Base-by-base conservation (phyloP, 2,113 vertebrate genomes). In the Nothoprocta perdicaria region DNA sequence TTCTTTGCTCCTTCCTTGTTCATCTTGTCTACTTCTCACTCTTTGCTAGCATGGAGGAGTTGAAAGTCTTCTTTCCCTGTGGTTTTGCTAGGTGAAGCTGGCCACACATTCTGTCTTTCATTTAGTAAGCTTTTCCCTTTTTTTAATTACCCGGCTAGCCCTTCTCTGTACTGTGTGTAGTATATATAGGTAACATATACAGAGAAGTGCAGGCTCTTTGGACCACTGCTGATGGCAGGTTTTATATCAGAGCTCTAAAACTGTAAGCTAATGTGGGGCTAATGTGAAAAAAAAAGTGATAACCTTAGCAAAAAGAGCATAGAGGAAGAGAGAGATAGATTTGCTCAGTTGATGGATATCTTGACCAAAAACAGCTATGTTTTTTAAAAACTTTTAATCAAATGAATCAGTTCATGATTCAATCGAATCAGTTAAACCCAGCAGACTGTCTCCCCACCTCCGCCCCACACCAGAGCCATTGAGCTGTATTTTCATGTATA, bases 51-150 rank as follows among this genome's bases (percentile, higher is more conserved):
- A 40, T 9, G 27, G 16, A 77, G 82, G 31, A 38, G 38, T 33
- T 2, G 0, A 35, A 68, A 33, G 7, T 5, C 4, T 4, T 62
- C n/a, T 77, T 69, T 80, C 16, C 6, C 17, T 3, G 4, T 14
- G 61, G 50, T 8, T 83, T 80, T 76, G 35, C 6, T 46, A 63
- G 76, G 24, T 9, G 68, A 65, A 68, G 3, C 21, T 50, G 55
- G 26, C 2, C 22, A 27, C 12, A 17, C 4, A 14, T 88, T 69
- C 27, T 24, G 65, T 21, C 21, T 22, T 80, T 55, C 12, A 33
- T 55, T 50, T 61, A 61, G 12, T 33, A 40, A 23, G 26, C 31
- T 7, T 66, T 83, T n/a, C 23, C 65, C 5, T 57, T 89, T 65
- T 73, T 73, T 80, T 62, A 66, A n/a, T 55, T 21, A 48, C 10